These are phyloP conservation scores for Glaucopsyche alexis DNA, from an alignment of 2,888 invertebrate genomes.

Conservation along the genomic window DNA sequence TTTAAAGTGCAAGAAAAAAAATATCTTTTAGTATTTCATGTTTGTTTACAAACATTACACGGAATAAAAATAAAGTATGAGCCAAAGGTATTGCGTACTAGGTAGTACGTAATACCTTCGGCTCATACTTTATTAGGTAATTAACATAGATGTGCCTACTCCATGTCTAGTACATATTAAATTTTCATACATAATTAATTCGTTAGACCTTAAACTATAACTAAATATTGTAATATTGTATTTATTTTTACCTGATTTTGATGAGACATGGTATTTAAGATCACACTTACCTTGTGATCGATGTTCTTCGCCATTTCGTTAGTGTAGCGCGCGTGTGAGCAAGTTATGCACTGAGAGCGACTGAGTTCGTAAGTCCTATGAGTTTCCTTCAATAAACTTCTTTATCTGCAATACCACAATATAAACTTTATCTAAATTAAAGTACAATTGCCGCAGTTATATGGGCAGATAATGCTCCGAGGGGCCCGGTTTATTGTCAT, in stretches of 20 bases:
- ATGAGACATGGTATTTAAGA: not conserved
- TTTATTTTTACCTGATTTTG: not conserved
- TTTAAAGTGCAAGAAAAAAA: not conserved
- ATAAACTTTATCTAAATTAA: slow-evolving; percentile 69
- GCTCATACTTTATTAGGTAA: too few species aligned
- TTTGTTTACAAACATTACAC: not conserved
- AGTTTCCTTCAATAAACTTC: slow-evolving; percentile 59
- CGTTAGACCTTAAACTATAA: too few species aligned
- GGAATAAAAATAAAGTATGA: not conserved
- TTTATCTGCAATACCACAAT: slow-evolving; percentile 65
- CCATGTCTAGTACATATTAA: too few species aligned
- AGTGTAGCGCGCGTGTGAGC: not conserved
- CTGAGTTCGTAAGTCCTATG: slow-evolving; percentile 40
- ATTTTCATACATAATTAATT: too few species aligned
- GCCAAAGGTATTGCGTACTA: not conserved
- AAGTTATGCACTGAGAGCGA: slow-evolving; percentile 16
- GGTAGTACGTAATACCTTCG: too few species aligned
- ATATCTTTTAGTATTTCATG: not conserved
- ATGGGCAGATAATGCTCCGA: slow-evolving; percentile 47
- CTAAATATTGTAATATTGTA: not conserved
- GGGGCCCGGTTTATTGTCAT: slow-evolving; percentile 36
- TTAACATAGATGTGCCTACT: too few species aligned
- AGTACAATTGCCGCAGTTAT: slow-evolving; percentile 54
- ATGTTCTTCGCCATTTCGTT: slow-evolving; percentile 49
- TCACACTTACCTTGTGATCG: slow-evolving; percentile 21